Evolutionary conservation across 2,113 vertebrate genomes (phyloP).

Genomic region (Colaptes auratus): DNA sequence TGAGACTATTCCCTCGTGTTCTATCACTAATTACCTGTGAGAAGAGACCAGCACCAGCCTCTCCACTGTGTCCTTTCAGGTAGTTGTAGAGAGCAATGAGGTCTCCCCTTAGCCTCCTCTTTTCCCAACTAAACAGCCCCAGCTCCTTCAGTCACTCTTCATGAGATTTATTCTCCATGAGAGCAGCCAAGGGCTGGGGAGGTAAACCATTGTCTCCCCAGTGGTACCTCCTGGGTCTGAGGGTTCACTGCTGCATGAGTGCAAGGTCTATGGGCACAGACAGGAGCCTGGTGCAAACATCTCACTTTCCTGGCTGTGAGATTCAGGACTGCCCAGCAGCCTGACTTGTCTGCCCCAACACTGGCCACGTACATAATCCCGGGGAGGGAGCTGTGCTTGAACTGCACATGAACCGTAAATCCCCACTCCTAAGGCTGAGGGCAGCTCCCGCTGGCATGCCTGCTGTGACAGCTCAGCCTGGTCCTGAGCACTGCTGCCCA

Average conservation of each 20-base stretch:
- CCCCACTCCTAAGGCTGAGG: neutral
- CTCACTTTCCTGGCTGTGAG: rapidly evolving
- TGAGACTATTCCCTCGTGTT: too few relatives aligned
- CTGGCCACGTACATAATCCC: slow-evolving; percentile 4
- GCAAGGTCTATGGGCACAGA: rapidly evolving
- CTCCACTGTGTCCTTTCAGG: too few relatives aligned
- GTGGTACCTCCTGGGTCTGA: rapidly evolving
- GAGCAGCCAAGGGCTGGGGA: neutral
- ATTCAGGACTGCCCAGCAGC: neutral
- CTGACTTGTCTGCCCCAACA: neutral
- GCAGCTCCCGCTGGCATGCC: slow-evolving; percentile 31
- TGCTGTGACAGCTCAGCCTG: neutral
- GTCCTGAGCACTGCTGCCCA: neutral
- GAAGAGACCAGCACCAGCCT: too few relatives aligned
- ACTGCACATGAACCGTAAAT: slow-evolving; percentile 52
- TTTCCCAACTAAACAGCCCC: too few relatives aligned
- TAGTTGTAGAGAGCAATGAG: too few relatives aligned
- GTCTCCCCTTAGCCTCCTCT: too few relatives aligned
- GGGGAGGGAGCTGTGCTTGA: slow-evolving; percentile 28
- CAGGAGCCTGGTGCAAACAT: neutral
- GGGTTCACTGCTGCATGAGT: rapidly evolving
- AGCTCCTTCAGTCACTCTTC: too few relatives aligned
- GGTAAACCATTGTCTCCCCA: neutral
- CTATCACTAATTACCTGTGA: too few relatives aligned
- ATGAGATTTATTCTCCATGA: too few relatives aligned